These are phyloP conservation scores for Meiosimyza platycephala DNA, from an alignment of 2,888 invertebrate species.

Conservation along the genomic window DNA sequence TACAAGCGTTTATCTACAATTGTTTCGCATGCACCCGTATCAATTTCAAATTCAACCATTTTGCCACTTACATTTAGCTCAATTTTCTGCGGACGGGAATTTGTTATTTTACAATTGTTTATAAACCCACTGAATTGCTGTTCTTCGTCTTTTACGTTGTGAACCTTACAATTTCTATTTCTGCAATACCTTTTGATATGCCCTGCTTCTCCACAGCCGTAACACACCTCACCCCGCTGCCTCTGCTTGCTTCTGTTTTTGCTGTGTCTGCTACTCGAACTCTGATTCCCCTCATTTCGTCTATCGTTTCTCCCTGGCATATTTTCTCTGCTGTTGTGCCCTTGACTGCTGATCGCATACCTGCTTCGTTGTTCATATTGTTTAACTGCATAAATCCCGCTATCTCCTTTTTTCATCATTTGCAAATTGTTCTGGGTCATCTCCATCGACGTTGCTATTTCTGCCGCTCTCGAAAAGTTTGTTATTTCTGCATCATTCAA, in stretches of 20 bases:
- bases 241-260: background rate
- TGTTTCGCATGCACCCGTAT: constrained; percentile 15
- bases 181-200: background rate
- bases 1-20: background rate
- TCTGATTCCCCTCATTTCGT: background rate
- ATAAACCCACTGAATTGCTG: no score
- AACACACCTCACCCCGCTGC: background rate
- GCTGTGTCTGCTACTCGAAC: background rate
- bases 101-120: no score
- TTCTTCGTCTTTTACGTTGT: no score
- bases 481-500: background rate
- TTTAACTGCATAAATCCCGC: background rate
- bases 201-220: background rate
- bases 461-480: no score
- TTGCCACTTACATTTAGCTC: background rate
- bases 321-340: background rate
- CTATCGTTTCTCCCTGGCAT: background rate
- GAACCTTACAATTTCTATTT: background rate
- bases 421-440: constrained; percentile 26
- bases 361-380: background rate
- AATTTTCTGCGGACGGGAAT: no score
- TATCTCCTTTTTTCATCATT: constrained; percentile 44
- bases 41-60: constrained; percentile 27
- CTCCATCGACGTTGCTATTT: background rate
- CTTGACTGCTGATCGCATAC: background rate